Conservation (phyloP, 1,140 invertebrate species). For the Drosophila miranda region DNA sequence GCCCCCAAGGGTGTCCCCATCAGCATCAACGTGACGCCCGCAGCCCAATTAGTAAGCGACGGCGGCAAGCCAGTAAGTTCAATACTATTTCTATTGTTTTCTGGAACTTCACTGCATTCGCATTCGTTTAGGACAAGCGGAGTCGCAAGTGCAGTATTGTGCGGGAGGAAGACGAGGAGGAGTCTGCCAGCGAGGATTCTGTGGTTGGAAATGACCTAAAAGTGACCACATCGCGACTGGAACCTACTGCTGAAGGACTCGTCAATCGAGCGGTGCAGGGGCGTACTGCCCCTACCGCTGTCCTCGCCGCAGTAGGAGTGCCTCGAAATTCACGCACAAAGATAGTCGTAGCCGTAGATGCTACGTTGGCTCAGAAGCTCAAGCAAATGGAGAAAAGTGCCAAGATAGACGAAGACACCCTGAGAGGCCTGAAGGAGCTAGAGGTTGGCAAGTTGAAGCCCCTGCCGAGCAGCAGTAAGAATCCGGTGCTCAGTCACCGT, state of each 20-base stretch:
- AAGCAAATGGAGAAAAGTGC: conserved; percentile 73
- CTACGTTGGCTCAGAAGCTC: conserved; percentile 69
- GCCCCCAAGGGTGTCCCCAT: conserved; percentile 60
- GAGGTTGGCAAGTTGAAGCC: conserved; percentile 83
- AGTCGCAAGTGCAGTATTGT: conserved; percentile 94
- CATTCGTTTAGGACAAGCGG: conserved; percentile 78
- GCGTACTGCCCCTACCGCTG: conserved; percentile 41
- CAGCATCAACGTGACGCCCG: conserved; percentile 71
- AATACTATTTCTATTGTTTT: background rate
- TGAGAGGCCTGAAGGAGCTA: conserved; percentile 68
- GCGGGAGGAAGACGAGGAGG: conserved; percentile 92
- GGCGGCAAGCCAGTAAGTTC: conserved; percentile 55
- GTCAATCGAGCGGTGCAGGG: conserved; percentile 85
- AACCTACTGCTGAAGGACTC: conserved; percentile 86
- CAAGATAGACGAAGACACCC: conserved; percentile 64
- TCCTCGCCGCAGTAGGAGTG: conserved; percentile 32
- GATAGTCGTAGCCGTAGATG: conserved; percentile 63
- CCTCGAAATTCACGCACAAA: conserved; percentile 66
- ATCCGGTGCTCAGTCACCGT: conserved; percentile 83
- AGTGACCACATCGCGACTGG: conserved; percentile 82
- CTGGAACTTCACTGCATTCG: conserved; percentile 2
- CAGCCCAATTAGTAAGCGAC: conserved; percentile 54
- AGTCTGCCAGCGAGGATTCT: conserved; percentile 84
- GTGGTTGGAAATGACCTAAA: conserved; percentile 82
- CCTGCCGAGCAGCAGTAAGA: conserved; percentile 84